Percentiles rank a stretch among this genome's conserved stretches.
These are phyloP conservation scores for Macropus fuliginosus DNA, from an alignment of 2,797 vertebrate species.

Conservation along the genomic window DNA sequence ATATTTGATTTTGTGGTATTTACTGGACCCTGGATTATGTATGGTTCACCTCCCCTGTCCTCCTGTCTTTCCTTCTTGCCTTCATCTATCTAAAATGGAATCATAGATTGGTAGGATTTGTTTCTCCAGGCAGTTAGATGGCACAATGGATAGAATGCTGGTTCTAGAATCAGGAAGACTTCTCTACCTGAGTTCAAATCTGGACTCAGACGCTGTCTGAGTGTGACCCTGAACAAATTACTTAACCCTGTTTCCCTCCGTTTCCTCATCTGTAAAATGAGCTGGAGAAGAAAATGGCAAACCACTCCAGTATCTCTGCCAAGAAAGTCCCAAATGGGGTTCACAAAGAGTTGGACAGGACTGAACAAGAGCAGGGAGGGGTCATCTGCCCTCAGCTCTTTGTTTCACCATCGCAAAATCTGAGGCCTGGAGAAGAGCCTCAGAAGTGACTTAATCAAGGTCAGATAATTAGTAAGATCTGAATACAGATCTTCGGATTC, in stretches of 20 bases:
- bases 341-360: not conserved
- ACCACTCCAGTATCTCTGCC: not conserved
- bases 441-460: no score
- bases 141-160: not conserved
- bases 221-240: not conserved
- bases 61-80: not conserved
- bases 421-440: no score
- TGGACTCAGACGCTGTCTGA: not conserved
- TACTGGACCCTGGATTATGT: constrained; percentile 32
- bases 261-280: not conserved
- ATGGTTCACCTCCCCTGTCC: not conserved
- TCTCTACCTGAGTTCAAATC: not conserved
- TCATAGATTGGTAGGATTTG: not conserved
- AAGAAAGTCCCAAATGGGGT: not conserved
- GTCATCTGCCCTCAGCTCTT: no score
- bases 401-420: no score
- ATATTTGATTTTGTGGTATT: constrained; percentile 38
- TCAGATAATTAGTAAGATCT: no score
- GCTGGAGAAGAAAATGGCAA: not conserved
- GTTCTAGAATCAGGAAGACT: not conserved
- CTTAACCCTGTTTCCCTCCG: not conserved
- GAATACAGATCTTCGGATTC: no score
- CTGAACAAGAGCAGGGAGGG: no score
- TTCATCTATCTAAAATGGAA: not conserved
- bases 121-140: not conserved